Evolutionary conservation across 2,797 vertebrate genomes (phyloP).

Genomic region (Melanotaenia boesemani): DNA sequence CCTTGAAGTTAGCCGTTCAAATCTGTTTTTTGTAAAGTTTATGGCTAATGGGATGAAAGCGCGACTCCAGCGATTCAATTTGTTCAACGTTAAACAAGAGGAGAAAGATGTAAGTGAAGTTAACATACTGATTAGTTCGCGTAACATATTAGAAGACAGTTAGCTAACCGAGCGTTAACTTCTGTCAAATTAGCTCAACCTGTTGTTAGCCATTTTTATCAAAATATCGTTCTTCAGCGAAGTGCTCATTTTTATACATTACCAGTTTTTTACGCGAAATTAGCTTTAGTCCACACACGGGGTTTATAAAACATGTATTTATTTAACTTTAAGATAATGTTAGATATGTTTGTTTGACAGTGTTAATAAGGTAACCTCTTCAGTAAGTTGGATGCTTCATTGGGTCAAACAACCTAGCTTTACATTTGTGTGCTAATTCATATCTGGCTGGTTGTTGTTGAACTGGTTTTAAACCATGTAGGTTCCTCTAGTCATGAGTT

Average conservation of each 20-base stretch:
- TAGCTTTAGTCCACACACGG: background rate
- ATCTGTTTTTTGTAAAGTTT: conserved; percentile 49
- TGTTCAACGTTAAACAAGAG: conserved; percentile 83
- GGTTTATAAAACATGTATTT: background rate
- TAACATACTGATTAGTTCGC: conserved; percentile 18
- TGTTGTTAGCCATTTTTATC: conserved; percentile 20
- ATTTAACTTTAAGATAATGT: background rate
- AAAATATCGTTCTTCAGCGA: conserved; percentile 2
- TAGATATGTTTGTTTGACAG: background rate
- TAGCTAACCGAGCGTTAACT: conserved; percentile 43
- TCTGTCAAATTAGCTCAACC: conserved; percentile 20
- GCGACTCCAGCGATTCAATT: conserved; percentile 82
- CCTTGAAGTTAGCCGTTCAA: background rate
- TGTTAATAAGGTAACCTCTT: background rate
- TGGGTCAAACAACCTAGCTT: conserved; percentile 1
- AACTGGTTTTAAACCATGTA: background rate
- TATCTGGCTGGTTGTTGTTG: background rate
- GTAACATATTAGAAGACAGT: conserved; percentile 56
- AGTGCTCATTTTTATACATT: background rate
- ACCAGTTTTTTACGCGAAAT: background rate
- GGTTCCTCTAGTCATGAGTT: background rate
- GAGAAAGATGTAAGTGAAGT: conserved; percentile 82
- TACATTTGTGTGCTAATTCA: conserved; percentile 23
- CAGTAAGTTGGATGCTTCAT: background rate
- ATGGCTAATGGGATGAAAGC: conserved; percentile 86